Conservation (phyloP, 2,113 vertebrate species). For the Odocoileus virginianus region DNA sequence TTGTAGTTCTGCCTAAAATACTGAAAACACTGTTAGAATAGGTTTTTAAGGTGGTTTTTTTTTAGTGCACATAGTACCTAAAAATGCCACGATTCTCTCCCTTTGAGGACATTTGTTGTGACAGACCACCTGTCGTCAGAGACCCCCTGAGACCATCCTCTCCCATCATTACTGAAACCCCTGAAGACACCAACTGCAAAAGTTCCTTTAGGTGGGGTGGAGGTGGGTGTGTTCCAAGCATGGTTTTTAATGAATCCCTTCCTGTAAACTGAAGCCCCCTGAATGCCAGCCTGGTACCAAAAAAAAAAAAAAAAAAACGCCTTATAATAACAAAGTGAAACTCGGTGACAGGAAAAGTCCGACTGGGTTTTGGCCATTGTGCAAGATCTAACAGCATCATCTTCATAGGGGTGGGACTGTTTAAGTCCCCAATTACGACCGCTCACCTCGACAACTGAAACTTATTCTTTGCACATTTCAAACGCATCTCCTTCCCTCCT, state of each 20-base stretch:
- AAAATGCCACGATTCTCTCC: not conserved
- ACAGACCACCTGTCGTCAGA: constrained; percentile 65
- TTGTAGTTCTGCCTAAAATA: constrained; percentile 67
- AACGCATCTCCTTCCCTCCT: constrained; percentile 17
- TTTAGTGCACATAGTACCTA: constrained; percentile 51
- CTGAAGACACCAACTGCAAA: not conserved
- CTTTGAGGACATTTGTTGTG: constrained; percentile 63
- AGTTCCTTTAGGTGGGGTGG: not conserved
- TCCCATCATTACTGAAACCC: constrained; percentile 6
- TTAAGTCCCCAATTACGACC: not conserved
- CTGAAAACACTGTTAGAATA: constrained; percentile 64
- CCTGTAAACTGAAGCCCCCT: not conserved
- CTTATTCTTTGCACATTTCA: constrained; percentile 30
- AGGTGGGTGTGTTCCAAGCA: not conserved
- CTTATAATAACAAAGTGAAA: constrained; percentile 21
- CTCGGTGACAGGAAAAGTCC: not conserved
- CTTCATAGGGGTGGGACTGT: not conserved
- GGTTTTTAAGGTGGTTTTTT: not conserved
- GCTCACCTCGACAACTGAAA: not conserved
- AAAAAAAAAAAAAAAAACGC: not conserved
- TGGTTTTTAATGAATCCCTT: not conserved
- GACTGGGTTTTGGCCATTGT: not conserved
- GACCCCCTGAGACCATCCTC: constrained; percentile 57
- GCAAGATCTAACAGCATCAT: not conserved
- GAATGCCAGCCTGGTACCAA: not conserved